A percentile compares a stretch with the other conserved stretches of the same genome.
Evolutionary conservation across 2,113 vertebrate species (phyloP).

Genomic region (Oncorhynchus mykiss): DNA sequence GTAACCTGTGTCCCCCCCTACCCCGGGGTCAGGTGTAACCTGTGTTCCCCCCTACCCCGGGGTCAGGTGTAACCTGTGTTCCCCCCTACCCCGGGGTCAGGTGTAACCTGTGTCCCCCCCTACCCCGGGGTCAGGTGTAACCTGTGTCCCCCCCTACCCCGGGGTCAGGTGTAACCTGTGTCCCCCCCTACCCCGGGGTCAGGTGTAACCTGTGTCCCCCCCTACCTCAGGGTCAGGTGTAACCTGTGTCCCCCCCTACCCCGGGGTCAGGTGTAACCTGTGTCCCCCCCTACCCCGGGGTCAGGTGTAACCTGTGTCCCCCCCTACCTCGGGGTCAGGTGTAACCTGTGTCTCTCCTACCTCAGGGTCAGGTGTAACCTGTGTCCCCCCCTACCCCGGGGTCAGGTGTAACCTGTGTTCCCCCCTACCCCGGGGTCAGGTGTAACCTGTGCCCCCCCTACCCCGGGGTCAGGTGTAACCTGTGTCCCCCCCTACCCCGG

Average conservation of each 20-base stretch:
- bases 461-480: neutral
- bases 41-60: too few relatives aligned
- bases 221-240: slow-evolving; percentile 76
- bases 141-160: too few relatives aligned
- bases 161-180: too few relatives aligned
- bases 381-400: slow-evolving; percentile 53
- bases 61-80: too few relatives aligned
- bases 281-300: slow-evolving; percentile 81
- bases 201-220: slow-evolving; percentile 27
- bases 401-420: neutral
- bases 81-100: too few relatives aligned
- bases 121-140: too few relatives aligned
- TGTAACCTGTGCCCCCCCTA: slow-evolving; percentile 75
- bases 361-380: slow-evolving; percentile 87
- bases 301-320: slow-evolving; percentile 82
- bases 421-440: slow-evolving; percentile 86
- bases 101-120: too few relatives aligned
- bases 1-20: too few relatives aligned
- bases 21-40: too few relatives aligned
- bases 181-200: too few relatives aligned
- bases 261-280: neutral
- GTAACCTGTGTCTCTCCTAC: slow-evolving; percentile 66
- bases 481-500: slow-evolving; percentile 80
- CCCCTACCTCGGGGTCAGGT: neutral
- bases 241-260: slow-evolving; percentile 58